Conservation (phyloP, 2,888 invertebrate species). For the Rhabditoides inermis region DNA sequence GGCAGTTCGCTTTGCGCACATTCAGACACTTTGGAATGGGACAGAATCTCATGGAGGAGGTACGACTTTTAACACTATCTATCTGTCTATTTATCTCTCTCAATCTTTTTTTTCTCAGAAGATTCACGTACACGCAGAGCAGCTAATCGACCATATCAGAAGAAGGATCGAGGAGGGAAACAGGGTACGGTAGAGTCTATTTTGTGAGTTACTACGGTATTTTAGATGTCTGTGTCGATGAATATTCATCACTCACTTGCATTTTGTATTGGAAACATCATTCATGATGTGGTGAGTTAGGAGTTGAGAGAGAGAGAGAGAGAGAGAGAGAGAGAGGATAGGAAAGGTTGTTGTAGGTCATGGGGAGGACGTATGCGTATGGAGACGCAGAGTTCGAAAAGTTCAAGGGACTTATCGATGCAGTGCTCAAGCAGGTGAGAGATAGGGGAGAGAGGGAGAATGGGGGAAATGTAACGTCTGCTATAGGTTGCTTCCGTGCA, state of each 20-base stretch:
- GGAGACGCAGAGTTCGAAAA: conserved; percentile 29
- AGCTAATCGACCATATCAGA: conserved; percentile 13
- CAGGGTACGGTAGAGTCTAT: not conserved
- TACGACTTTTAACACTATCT: not conserved
- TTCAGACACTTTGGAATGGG: conserved; percentile 29
- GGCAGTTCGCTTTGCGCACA: conserved; percentile 26
- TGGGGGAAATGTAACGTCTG: not conserved
- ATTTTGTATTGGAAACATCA: conserved; percentile 41
- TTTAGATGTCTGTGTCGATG: no score
- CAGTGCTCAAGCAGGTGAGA: conserved; percentile 13
- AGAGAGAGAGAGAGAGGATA: no score
- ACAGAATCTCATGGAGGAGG: no score
- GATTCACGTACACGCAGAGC: conserved; percentile 19
- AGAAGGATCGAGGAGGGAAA: conserved; percentile 2
- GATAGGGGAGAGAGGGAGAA: conserved; percentile 16
- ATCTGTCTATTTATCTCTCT: not conserved
- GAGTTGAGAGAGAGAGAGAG: no score
- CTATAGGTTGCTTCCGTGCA: no score
- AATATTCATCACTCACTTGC: conserved; percentile 20
- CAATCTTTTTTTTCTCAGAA: not conserved
- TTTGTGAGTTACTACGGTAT: not conserved
- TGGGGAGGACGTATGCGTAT: conserved; percentile 25
- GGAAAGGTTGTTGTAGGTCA: no score
- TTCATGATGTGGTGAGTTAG: conserved; percentile 41
- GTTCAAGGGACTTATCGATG: conserved; percentile 30